Conservation (phyloP, 2,797 vertebrate genomes). For the Sardinella longiceps region DNA sequence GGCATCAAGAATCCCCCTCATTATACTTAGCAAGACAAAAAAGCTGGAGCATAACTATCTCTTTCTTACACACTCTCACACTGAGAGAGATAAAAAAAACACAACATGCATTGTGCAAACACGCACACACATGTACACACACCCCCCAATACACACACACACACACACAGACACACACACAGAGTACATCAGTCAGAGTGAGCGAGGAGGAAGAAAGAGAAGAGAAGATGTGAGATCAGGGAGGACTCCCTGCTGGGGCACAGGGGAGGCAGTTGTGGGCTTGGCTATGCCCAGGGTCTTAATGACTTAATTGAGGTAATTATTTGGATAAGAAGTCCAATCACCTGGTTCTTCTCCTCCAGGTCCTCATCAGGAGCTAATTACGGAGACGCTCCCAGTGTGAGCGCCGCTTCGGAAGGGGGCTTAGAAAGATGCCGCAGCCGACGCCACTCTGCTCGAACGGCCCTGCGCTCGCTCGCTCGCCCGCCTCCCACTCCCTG, state of each 20-base stretch:
- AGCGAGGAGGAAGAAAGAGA: neutral
- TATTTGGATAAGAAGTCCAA: constrained; percentile 79
- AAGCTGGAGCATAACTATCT: constrained; percentile 25
- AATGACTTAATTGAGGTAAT: constrained; percentile 82
- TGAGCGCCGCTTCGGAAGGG: constrained; percentile 55
- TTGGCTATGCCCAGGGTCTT: constrained; percentile 62
- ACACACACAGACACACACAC: constrained; percentile 10
- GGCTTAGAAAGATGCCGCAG: constrained; percentile 43
- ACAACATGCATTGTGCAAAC: constrained; percentile 8
- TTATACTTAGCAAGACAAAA: constrained; percentile 28
- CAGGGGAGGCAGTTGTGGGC: constrained; percentile 69
- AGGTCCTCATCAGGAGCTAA: constrained; percentile 79
- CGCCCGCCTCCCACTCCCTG: constrained; percentile 26
- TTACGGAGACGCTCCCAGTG: constrained; percentile 77
- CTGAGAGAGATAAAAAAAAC: constrained; percentile 33
- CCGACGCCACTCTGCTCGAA: neutral
- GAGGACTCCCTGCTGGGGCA: constrained; percentile 65
- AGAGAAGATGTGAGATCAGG: constrained; percentile 48
- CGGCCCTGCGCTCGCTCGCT: neutral
- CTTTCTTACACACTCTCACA: constrained; percentile 19
- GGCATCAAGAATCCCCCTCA: constrained; percentile 29
- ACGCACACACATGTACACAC: neutral
- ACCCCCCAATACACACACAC: constrained; percentile 37
- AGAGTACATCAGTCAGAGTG: too few species aligned
- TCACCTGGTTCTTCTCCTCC: constrained; percentile 75